Base-by-base conservation (phyloP, 2,797 vertebrate species). In the Todus mexicanus region DNA sequence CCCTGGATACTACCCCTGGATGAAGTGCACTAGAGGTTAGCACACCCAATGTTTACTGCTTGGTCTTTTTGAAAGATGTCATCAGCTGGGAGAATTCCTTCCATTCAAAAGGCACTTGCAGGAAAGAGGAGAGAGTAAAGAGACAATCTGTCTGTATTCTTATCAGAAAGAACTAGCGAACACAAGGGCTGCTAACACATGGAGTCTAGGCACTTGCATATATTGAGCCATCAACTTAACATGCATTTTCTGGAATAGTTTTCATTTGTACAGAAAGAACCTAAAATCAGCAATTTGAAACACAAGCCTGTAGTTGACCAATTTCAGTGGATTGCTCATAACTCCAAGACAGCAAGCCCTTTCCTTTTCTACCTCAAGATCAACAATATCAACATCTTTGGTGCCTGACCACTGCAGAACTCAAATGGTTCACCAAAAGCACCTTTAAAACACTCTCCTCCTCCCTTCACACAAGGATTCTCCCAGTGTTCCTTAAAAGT, bases 1-100 rank as follows among this genome's bases (percentile, higher is more conserved):
- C 48, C 12, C 26, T 45, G 25, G 14, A 51, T 66, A 15, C 21
- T 37, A 15, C 43, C 1, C 0, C 14, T 29, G 1, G 1, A 29
- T 64, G 29, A 71, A 73, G 40, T 2, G 0, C 12, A 6, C 17
- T 35, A 29, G 29, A 60, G 56, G n/a, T 48, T 25, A 61, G 20
- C 2, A 4, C 31, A 10, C 8, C 15, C 59, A 42, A 51, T 37
- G 42, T 22, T 61, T 45, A n/a, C 29, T 42, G 29, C 59, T 63
- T 43, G 53, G 27, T 18, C 59, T 51, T 66, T 60, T 64, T 9
- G 27, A 47, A 89, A 40, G 47, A 10, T 8, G 15, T 22, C 25
- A 7, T 40, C 51, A 43, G 23, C 23, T 56, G 76, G 70, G 12
- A 86, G 33, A 65, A 63, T n/a, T 47, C 64, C 48, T 60, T 35